phyloP scores from a whole-genome alignment of 2,797 vertebrate species.

The Argentina silus region DNA sequence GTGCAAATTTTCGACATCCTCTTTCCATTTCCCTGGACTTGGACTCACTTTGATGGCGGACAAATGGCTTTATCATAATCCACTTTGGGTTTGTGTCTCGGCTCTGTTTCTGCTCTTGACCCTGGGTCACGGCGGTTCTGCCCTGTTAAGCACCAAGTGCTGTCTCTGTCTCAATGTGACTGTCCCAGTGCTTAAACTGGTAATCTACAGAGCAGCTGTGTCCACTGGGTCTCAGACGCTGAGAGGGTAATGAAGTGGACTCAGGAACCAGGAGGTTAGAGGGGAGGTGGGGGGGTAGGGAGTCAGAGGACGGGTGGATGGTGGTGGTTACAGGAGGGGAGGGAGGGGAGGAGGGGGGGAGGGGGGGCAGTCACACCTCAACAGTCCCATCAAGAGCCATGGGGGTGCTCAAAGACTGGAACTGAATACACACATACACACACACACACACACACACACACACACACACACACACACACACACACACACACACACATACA shows the following conservation, averaged over 20 bases:
- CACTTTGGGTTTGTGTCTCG: slow-evolving; percentile 51
- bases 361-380: too few species aligned
- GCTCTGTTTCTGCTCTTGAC: slow-evolving; percentile 51
- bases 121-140: slow-evolving; percentile 42
- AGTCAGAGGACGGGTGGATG: too few species aligned
- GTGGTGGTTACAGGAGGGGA: too few species aligned
- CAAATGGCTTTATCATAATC: slow-evolving; percentile 74
- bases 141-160: slow-evolving; percentile 33
- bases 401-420: background rate
- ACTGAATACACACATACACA: background rate
- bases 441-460: slow-evolving; percentile 28
- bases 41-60: slow-evolving; percentile 60
- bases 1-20: slow-evolving; percentile 55
- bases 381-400: too few species aligned
- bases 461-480: slow-evolving; percentile 15
- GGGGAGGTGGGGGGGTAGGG: background rate
- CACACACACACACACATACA: slow-evolving; percentile 25
- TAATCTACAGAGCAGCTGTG: slow-evolving; percentile 63
- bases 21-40: slow-evolving; percentile 46
- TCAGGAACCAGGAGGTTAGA: background rate
- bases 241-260: background rate
- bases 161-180: slow-evolving; percentile 47
- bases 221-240: slow-evolving; percentile 1
- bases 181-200: slow-evolving; percentile 16
- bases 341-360: too few species aligned